Base-by-base conservation (phyloP, 2,888 invertebrate genomes). In the Lottia scabra region DNA sequence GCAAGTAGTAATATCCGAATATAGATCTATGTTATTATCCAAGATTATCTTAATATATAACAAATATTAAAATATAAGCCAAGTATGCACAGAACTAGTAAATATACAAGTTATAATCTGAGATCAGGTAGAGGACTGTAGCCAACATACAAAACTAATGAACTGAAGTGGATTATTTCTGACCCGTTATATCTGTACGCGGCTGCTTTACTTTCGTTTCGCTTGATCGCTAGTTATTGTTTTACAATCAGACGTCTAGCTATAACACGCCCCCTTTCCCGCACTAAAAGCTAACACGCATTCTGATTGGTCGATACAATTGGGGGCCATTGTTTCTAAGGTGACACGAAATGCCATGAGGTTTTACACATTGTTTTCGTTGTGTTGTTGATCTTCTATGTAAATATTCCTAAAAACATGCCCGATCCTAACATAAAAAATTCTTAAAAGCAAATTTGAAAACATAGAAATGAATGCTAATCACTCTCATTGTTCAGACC, bases 381-480 rank as follows among this genome's bases (percentile, higher is more conserved):
- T 56, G 56, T 56, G 56, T 23, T 56, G 19, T 56, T 56, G 56
- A 56, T 56, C 56, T 23, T 12, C 23, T 12, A 56, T 56, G 56
- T 56, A 56, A 56, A 56, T 56, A 56, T 56, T 56, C 56, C 56
- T 56, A 56, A 56, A 38, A 56, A 56, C 56, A 56, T 56, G 56
- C 56, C 56, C 56, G 10, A 23, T 56, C 56, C 19, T 19, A 56
- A 10, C 56, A 23, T 56, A 10, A 56, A 38, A 38, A 38, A 19
- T 23, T 56, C 23, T 23, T 56, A 56, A 56, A 56, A 56, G 23
- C 56, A 23, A 19, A 56, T 56, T 23, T 13, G 38, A 56, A 56
- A 56, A 56, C 23, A 56, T 56, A 19, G 56, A 56, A 56, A 16
- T 56, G 38, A 56, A 23, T 19, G 0, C 56, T 56, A 56, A 56